Conservation (phyloP, 2,888 invertebrate genomes). For the Pseudoips prasinana region DNA sequence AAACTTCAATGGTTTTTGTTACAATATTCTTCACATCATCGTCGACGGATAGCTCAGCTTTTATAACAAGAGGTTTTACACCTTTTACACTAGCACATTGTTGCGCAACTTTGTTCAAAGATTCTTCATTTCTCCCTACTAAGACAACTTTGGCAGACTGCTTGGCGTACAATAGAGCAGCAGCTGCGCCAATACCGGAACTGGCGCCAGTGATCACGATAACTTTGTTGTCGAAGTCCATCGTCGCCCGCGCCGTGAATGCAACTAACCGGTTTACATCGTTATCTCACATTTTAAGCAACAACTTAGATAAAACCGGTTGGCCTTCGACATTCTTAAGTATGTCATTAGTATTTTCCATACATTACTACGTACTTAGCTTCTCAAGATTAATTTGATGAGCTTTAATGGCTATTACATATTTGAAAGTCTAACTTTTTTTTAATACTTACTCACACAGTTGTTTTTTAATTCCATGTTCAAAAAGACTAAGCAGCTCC, state of each 20-base stretch:
- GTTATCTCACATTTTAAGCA: slow-evolving; percentile 17
- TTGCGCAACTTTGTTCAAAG: slow-evolving; percentile 83
- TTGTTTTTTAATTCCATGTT: no score
- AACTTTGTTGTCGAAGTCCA: slow-evolving; percentile 83
- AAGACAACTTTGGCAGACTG: slow-evolving; percentile 85
- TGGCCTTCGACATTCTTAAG: slow-evolving; percentile 7
- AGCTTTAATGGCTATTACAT: no score
- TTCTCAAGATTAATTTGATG: no score
- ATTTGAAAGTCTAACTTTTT: no score
- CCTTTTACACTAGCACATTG: slow-evolving; percentile 75
- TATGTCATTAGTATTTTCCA: no score
- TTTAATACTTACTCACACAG: no score
- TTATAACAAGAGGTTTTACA: slow-evolving; percentile 79
- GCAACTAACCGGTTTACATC: slow-evolving; percentile 29
- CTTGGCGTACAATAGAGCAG: slow-evolving; percentile 85
- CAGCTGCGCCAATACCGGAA: slow-evolving; percentile 87
- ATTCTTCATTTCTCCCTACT: slow-evolving; percentile 86
- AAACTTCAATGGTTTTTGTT: slow-evolving; percentile 84
- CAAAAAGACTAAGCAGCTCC: no score
- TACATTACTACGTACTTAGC: no score
- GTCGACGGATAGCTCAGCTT: slow-evolving; percentile 86
- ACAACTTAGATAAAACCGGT: slow-evolving; percentile 12
- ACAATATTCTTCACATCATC: slow-evolving; percentile 85
- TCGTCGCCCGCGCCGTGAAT: slow-evolving; percentile 38
- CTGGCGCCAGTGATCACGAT: slow-evolving; percentile 86